Base-by-base conservation (phyloP, 2,113 vertebrate genomes). In the Sebastes schlegelii region DNA sequence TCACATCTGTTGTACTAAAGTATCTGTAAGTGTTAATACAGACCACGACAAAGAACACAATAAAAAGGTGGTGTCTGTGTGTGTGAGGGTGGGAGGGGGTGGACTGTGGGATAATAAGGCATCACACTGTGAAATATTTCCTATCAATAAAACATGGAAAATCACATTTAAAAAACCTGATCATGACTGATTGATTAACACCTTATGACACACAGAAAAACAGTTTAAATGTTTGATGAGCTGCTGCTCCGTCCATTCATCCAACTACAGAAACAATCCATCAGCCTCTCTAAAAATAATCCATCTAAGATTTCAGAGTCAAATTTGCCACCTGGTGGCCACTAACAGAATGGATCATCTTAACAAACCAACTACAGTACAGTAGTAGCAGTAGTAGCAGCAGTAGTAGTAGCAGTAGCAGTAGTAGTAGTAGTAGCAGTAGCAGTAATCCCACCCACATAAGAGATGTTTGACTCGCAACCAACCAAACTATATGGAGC, bases 321-420 rank as follows among this genome's bases (percentile, higher is more conserved):
- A 79, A 21, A n/a, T 12, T n/a, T 21, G 80, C 89, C 93, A 78
- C 71, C 93, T 93, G 57, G 67, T 91, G 92, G 90, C 54, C 52
- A 46, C n/a, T 42, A 23, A 58, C 3, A 48, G 52, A 65, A 46
- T 2, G 0, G 4, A 4, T 42, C 57, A 3, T 12, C 42, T n/a
- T 1, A 45, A 34, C 34, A 34, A 62, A 71, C 34, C 9, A 43
- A 11, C 17, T 6, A 5, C 19, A 16, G 46, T 34, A 34, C 34
- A 34, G 34, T 34, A 34, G 26, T 34, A 34, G 26, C 26, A 34
- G 26, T 34, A 34, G 26, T 34, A 4, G 34, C 23, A 2, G 23
- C 1, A 23, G 23, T 1, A 23, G 23, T 23, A 23, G 23, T 1
- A 23, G 23, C 2, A 23, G 23, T 23, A 23, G 1, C 23, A 23